A percentile compares a stretch with the other conserved stretches of the same genome.
phyloP scores from a whole-genome alignment of 35 echinoderm and acorn worm species.

The Patiria miniata region DNA sequence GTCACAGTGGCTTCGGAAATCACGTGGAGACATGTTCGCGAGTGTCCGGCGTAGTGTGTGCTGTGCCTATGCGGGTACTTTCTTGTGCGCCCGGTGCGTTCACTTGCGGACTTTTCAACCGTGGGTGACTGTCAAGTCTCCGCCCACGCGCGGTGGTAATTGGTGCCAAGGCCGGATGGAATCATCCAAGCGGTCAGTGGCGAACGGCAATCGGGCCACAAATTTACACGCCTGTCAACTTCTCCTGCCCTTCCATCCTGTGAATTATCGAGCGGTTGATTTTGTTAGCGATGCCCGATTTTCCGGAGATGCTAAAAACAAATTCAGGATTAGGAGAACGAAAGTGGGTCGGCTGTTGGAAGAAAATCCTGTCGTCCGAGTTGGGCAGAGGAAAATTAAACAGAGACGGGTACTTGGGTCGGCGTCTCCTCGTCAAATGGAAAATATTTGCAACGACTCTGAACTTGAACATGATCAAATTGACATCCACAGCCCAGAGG shows the following conservation, averaged over 20 bases:
- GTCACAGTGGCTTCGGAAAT: background rate
- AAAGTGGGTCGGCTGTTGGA: slow-evolving; percentile 9
- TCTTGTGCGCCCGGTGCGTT: too few species aligned
- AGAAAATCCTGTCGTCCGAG: background rate
- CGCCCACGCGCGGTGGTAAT: slow-evolving; percentile 5
- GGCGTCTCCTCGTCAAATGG: background rate
- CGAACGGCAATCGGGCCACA: background rate
- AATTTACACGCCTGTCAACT: background rate
- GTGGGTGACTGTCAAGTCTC: background rate
- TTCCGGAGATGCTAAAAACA: background rate
- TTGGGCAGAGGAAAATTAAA: background rate
- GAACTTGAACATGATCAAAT: background rate
- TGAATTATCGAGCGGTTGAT: slow-evolving; percentile 1
- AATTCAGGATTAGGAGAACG: background rate
- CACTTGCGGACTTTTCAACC: too few species aligned
- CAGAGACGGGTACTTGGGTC: background rate
- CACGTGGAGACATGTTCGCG: too few species aligned
- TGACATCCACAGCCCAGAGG: slow-evolving; percentile 24
- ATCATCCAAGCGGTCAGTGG: slow-evolving; percentile 27
- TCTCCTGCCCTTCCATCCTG: background rate
- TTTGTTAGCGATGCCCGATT: slow-evolving; percentile 22
- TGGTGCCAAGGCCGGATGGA: background rate
- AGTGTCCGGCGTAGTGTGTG: too few species aligned
- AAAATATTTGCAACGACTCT: background rate
- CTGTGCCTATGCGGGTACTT: too few species aligned